These are phyloP conservation scores for Sarcophilus harrisii DNA, from an alignment of 2,797 vertebrate species.

Conservation along the genomic window DNA sequence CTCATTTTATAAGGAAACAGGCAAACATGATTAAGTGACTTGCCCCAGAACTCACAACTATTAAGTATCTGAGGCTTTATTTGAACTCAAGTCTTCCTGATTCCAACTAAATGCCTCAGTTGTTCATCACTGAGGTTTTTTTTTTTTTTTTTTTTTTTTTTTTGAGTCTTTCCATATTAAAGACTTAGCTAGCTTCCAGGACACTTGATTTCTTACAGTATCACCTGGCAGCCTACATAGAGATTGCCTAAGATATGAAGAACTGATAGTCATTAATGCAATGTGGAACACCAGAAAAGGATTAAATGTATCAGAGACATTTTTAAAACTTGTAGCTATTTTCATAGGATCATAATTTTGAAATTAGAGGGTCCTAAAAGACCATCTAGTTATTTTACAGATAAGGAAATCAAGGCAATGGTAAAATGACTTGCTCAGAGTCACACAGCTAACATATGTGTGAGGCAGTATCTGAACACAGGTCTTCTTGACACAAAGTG, in stretches of 20 bases:
- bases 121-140: not conserved
- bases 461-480: not conserved
- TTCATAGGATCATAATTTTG: not conserved
- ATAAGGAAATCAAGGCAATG: not conserved
- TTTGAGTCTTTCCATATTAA: not conserved
- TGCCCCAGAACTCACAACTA: not conserved
- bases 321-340: conserved; percentile 16
- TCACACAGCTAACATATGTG: not conserved
- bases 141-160: too few species aligned
- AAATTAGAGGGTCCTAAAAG: not conserved
- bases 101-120: not conserved
- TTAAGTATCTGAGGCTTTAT: not conserved
- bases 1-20: not conserved
- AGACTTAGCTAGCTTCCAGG: not conserved
- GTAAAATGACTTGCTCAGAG: not conserved
- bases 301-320: conserved; percentile 47
- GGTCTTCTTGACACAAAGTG: not conserved
- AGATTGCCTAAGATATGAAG: not conserved
- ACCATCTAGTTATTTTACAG: not conserved
- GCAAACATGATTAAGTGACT: not conserved
- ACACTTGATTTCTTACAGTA: not conserved
- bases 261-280: conserved; percentile 29
- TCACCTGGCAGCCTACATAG: not conserved
- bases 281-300: conserved; percentile 2
- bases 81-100: not conserved